Conservation (phyloP, 2,797 vertebrate species). For the Leptodactylus fallax region DNA sequence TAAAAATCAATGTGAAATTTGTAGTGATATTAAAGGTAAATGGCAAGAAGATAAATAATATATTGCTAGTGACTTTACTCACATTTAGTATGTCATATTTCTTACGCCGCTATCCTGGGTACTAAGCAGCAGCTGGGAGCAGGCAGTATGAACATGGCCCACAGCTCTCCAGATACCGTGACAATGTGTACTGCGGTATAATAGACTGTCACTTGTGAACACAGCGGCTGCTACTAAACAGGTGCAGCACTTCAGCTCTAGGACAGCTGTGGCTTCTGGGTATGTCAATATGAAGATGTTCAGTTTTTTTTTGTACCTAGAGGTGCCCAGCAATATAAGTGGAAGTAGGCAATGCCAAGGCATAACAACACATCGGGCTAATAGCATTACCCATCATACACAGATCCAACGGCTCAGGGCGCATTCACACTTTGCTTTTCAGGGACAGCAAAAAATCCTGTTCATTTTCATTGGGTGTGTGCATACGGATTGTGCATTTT, state of each 20-base stretch:
- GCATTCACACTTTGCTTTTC: too few relatives aligned
- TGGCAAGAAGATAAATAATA: not conserved
- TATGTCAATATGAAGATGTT: not conserved
- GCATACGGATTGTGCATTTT: too few relatives aligned
- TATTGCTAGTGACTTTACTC: not conserved
- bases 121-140: not conserved
- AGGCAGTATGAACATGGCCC: not conserved
- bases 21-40: not conserved
- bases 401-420: too few relatives aligned
- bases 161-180: not conserved
- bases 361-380: too few relatives aligned
- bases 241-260: slow-evolving; percentile 1
- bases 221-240: not conserved
- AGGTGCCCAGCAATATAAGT: not conserved
- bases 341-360: too few relatives aligned
- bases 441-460: too few relatives aligned
- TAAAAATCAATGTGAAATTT: not conserved
- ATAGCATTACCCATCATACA: too few relatives aligned
- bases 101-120: not conserved
- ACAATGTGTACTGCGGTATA: not conserved
- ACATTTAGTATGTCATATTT: not conserved
- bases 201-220: not conserved
- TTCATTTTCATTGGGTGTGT: too few relatives aligned
- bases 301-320: not conserved
- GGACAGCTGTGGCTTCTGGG: not conserved